Evolutionary conservation across 2,888 invertebrate species (phyloP).

Genomic region (Sicus ferrugineus): DNA sequence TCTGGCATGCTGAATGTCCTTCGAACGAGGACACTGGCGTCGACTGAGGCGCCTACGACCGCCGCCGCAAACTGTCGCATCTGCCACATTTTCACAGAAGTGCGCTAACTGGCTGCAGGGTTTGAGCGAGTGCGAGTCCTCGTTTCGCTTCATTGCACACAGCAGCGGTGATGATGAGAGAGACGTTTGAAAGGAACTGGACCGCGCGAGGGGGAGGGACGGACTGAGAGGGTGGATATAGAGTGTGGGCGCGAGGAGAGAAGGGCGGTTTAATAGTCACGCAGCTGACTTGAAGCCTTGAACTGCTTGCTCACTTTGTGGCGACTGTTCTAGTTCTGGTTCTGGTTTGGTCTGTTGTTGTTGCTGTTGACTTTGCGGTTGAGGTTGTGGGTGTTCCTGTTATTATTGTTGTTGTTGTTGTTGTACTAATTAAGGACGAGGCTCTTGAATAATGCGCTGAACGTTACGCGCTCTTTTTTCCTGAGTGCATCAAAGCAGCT

Average conservation of each 20-base stretch:
- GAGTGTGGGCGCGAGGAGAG: neutral
- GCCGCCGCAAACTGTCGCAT: constrained; percentile 23
- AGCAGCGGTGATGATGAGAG: neutral
- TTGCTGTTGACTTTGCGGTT: neutral
- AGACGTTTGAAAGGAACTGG: neutral
- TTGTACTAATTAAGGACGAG: neutral
- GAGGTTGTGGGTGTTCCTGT: neutral
- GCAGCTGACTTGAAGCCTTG: neutral
- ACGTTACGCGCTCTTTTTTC: too few species aligned
- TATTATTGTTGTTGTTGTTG: neutral
- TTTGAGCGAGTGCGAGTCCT: neutral
- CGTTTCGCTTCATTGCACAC: neutral
- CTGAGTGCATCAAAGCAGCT: neutral
- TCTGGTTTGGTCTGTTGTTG: neutral
- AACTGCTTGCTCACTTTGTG: neutral
- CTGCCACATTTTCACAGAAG: constrained; percentile 17
- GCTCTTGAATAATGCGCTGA: too few species aligned
- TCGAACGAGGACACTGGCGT: neutral
- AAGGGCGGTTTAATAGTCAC: too few species aligned
- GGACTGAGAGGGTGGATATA: too few species aligned
- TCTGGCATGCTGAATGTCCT: neutral
- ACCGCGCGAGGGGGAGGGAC: too few species aligned
- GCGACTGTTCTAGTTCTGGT: neutral
- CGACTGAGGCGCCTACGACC: constrained; percentile 13
- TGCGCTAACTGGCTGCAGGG: constrained; percentile 9